Evolutionary conservation across 2,888 invertebrate genomes (phyloP).

Genomic region (Drosophila colorata): DNA sequence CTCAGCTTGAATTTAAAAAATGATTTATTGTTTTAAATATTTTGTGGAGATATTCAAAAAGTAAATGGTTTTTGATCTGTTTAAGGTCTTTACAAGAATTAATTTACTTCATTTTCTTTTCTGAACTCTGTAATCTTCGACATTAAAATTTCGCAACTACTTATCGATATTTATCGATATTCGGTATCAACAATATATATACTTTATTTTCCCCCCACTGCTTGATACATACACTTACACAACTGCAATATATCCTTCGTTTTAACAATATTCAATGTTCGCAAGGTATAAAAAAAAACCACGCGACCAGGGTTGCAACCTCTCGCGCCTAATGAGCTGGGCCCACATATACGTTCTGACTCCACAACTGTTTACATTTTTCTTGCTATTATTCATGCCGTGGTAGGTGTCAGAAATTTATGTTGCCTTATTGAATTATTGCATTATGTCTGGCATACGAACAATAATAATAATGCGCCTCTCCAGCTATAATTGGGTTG

Average conservation of each 20-base stretch:
- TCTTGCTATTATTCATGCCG: constrained; percentile 5
- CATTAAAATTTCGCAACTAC: no score
- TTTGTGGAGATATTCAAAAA: no score
- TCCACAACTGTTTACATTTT: constrained; percentile 66
- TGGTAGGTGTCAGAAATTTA: constrained; percentile 65
- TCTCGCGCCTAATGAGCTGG: constrained; percentile 45
- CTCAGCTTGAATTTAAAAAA: neutral
- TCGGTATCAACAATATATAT: no score
- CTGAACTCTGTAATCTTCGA: no score
- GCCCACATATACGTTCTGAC: constrained; percentile 35
- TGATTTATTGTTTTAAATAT: no score
- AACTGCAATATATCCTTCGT: neutral
- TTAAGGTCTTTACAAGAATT: no score
- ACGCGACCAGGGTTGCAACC: constrained; percentile 60
- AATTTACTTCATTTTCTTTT: no score
- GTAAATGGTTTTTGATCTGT: no score
- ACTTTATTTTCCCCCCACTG: no score
- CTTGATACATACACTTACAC: neutral
- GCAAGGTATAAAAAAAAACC: no score
- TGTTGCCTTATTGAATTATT: constrained; percentile 77
- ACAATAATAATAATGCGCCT: constrained; percentile 48
- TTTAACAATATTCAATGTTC: neutral
- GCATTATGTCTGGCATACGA: constrained; percentile 48
- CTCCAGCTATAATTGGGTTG: constrained; percentile 28
- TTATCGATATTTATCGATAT: neutral